Base-by-base conservation (phyloP, 2,888 invertebrate species). In the Dilophus febrilis region DNA sequence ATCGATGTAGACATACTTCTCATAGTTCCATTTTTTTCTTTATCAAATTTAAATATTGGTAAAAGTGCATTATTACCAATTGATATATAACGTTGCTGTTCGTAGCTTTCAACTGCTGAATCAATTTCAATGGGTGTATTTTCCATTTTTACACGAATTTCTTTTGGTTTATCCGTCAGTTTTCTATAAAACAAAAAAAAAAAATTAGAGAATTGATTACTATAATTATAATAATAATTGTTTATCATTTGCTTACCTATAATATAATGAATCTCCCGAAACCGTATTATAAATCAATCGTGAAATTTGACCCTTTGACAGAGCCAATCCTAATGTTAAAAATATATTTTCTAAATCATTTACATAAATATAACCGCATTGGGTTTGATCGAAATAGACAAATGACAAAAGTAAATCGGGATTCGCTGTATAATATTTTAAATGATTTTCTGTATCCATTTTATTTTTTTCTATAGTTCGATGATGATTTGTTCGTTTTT, bases 321-420 rank as follows among this genome's bases (percentile, higher is more conserved):
- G 68, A 54, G 82, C 79, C 35, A 95, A 66, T 2, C 92, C 92
- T 22, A 92, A 67, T 34, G 85, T 82, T 57, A 81, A 80, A 48
- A 94, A 72, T 32, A 95, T 70, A 53, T 87, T 91, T 59, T 94
- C 94, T 32, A 92, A 68, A 58, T 94, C 92, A 52, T 81, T 81
- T 57, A 88, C 88, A 51, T 78, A 75, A 53, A 97, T 74, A 58
- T 83, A 83, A 11, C 92, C 91, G 46, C 84, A 84, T 48, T 90
- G 85, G 0, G 83, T 77, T 50, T 83, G 82, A 64, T 97, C 97
- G 58, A 92, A 95, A 64, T 92, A 94, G 10, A 84, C 78, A 53
- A 90, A 88, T 0, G 94, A 82, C 14, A 94, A 66, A 3, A 94
- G 66, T 16, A 94, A 67, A 51, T 80, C 77, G 1, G 83, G 82